Evolutionary conservation across 2,113 vertebrate genomes (phyloP).

Genomic region (Ellobius talpinus): DNA sequence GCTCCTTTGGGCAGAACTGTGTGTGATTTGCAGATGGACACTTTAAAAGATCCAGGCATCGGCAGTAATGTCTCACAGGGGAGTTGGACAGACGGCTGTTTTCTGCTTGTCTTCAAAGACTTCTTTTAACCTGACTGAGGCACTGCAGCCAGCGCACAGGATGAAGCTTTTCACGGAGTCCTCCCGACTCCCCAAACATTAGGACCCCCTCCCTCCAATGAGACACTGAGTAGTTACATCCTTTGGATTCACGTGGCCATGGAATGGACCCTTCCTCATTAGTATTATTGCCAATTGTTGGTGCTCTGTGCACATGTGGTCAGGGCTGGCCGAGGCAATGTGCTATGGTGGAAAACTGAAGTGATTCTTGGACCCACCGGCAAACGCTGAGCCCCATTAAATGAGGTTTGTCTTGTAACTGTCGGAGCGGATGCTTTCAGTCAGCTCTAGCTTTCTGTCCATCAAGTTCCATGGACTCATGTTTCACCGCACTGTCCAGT

Average conservation of each 20-base stretch:
- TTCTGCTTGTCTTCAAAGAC: neutral
- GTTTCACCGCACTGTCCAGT: conserved; percentile 30
- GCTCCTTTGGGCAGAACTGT: neutral
- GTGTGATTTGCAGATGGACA: neutral
- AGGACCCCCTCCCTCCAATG: neutral
- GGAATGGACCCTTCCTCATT: neutral
- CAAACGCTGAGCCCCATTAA: neutral
- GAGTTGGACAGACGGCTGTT: neutral
- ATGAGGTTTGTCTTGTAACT: neutral
- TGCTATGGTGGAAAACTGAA: neutral
- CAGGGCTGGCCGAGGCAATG: neutral
- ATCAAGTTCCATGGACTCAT: conserved; percentile 1
- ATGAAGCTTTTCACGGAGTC: neutral
- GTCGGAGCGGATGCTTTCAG: neutral
- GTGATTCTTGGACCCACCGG: neutral
- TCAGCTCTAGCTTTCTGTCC: neutral
- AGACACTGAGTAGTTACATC: neutral
- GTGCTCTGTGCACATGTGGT: neutral
- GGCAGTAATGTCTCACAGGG: neutral
- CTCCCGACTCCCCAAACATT: neutral
- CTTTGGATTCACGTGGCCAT: neutral
- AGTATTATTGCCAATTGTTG: neutral
- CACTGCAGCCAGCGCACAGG: neutral
- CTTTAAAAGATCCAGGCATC: neutral
- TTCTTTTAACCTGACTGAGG: neutral